phyloP scores from a whole-genome alignment of 2,113 vertebrate species.

The Onychostruthus taczanowskii region DNA sequence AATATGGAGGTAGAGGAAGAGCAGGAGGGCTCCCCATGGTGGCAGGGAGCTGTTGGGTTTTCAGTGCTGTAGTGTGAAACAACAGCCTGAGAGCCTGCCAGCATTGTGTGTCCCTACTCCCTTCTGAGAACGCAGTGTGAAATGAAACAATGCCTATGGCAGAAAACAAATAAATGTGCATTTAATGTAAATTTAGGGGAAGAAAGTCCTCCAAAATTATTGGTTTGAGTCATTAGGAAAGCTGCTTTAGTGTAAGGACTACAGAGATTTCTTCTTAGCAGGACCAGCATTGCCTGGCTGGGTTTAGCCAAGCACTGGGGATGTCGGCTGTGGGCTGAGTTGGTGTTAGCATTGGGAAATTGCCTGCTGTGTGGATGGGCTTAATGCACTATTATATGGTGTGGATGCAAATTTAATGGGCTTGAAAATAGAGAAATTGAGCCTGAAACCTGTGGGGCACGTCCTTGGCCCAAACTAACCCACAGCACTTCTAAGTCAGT shows the following conservation, averaged over 20 bases:
- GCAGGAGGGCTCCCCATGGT: background rate
- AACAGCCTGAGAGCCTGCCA: background rate
- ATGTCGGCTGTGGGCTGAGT: slow-evolving; percentile 1
- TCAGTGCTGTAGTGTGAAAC: background rate
- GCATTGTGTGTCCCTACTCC: background rate
- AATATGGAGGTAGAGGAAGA: background rate
- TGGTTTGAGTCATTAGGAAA: background rate
- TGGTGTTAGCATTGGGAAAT: slow-evolving; percentile 27
- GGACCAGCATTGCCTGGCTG: background rate
- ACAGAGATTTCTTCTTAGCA: background rate
- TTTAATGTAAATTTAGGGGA: background rate
- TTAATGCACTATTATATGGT: slow-evolving; percentile 33
- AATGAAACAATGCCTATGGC: background rate
- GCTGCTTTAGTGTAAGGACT: background rate
- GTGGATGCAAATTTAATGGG: slow-evolving; percentile 49
- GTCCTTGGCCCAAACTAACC: slow-evolving; percentile 25
- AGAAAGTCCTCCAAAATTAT: background rate
- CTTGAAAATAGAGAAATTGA: slow-evolving; percentile 32
- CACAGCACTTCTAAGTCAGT: background rate
- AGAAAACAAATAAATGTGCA: background rate
- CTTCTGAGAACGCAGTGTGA: background rate
- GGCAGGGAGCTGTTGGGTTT: background rate
- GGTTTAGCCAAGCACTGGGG: background rate
- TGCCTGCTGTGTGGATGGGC: slow-evolving; percentile 19
- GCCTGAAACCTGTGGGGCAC: slow-evolving; percentile 45